Conservation (phyloP, 2,797 vertebrate species). For the Prionace glauca region DNA sequence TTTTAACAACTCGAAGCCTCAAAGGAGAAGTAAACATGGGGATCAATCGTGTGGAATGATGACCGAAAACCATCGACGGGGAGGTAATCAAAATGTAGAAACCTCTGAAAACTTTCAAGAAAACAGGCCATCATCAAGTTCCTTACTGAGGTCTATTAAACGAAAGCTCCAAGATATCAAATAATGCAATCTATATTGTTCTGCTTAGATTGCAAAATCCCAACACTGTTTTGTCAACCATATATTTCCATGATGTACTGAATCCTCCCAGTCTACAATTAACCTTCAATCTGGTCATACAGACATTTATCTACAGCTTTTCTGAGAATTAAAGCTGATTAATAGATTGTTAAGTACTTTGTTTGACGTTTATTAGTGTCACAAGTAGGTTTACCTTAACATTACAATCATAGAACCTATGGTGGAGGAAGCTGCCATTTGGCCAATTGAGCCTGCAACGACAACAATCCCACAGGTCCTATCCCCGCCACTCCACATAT, state of each 20-base stretch:
- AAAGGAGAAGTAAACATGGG: background rate
- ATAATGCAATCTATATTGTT: background rate
- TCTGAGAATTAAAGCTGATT: background rate
- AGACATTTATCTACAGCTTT: background rate
- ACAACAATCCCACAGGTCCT: too few relatives aligned
- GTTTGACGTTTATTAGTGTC: too few relatives aligned
- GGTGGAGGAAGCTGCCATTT: too few relatives aligned
- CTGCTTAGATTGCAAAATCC: background rate
- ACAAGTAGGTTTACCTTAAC: too few relatives aligned
- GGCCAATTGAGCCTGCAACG: too few relatives aligned
- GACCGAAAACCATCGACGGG: background rate
- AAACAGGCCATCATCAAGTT: background rate
- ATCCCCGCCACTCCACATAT: too few relatives aligned
- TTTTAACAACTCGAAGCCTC: background rate
- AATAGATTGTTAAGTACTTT: background rate
- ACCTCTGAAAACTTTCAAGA: background rate
- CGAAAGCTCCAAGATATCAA: background rate
- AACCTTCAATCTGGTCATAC: background rate
- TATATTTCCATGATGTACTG: background rate
- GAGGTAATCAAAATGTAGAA: background rate
- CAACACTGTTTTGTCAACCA: background rate
- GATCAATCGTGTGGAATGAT: background rate
- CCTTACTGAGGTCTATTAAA: background rate
- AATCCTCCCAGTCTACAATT: background rate
- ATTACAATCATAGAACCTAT: too few relatives aligned